These are phyloP conservation scores for Callinectes sapidus DNA, from an alignment of 2,888 invertebrate genomes.

Conservation along the genomic window DNA sequence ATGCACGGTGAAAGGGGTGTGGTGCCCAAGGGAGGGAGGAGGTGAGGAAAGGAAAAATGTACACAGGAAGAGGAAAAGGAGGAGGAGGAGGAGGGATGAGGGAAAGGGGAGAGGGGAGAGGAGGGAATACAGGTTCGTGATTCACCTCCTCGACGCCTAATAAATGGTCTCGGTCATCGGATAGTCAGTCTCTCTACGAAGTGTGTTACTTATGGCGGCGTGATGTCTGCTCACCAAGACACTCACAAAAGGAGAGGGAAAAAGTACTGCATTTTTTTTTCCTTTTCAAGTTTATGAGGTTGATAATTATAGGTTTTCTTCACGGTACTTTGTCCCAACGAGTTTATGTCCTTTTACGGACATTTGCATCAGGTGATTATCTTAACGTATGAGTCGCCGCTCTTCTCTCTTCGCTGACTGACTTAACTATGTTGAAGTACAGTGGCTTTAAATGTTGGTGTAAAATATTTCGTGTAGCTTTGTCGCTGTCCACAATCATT, in stretches of 20 bases:
- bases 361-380: not conserved
- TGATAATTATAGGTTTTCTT: not conserved
- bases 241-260: not conserved
- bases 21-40: not conserved
- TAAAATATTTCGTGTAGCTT: not conserved
- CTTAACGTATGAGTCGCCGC: not conserved
- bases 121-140: not conserved
- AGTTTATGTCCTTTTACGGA: not conserved
- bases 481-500: too few species aligned
- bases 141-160: not conserved
- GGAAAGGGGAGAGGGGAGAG: not conserved
- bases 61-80: not conserved
- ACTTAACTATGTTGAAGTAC: not conserved
- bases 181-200: not conserved
- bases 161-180: not conserved
- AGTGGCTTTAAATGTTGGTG: not conserved
- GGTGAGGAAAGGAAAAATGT: not conserved
- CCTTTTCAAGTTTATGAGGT: too few species aligned
- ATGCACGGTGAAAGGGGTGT: not conserved
- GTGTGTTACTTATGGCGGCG: not conserved
- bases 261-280: too few species aligned
- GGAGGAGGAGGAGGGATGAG: not conserved
- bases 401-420: not conserved
- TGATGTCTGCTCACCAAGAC: not conserved
- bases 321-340: not conserved